Percentiles rank a stretch among this genome's conserved stretches.
Evolutionary conservation across 2,888 invertebrate species (phyloP).

Genomic region (Meteorus cinctellus): DNA sequence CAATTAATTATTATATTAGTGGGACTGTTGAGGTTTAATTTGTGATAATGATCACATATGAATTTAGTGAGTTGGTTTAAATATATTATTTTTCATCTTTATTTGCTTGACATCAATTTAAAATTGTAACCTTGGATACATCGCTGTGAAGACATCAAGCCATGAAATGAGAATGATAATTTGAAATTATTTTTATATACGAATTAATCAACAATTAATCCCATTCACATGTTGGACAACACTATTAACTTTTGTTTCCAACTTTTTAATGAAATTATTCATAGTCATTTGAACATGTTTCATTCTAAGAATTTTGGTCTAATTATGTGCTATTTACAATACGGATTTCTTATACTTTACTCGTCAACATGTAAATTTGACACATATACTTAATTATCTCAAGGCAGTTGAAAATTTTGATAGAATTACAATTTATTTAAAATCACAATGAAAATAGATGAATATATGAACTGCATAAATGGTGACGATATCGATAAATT

Average conservation of each 20-base stretch:
- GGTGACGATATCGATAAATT: background rate
- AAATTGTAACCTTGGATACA: no score
- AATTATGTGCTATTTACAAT: conserved; percentile 3
- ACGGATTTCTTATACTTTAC: background rate
- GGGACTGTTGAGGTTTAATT: no score
- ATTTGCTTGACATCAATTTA: no score
- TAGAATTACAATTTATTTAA: background rate
- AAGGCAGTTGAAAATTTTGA: conserved; percentile 6
- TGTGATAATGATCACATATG: no score
- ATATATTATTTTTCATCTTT: no score
- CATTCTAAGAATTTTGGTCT: background rate
- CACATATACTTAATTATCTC: background rate
- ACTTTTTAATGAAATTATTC: background rate
- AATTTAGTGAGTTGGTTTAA: no score
- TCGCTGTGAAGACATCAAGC: no score
- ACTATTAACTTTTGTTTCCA: background rate
- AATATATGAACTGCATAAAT: background rate
- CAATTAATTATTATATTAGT: no score
- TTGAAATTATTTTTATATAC: no score
- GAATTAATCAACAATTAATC: no score
- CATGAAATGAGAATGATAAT: background rate
- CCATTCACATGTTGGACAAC: no score
- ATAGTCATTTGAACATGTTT: background rate
- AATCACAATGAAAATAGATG: background rate
- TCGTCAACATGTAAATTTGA: background rate